Evolutionary conservation across 1,140 invertebrate species (phyloP), one percentile per base, ranked within the genome.

Genomic region (Drosophila pruinosa): DNA sequence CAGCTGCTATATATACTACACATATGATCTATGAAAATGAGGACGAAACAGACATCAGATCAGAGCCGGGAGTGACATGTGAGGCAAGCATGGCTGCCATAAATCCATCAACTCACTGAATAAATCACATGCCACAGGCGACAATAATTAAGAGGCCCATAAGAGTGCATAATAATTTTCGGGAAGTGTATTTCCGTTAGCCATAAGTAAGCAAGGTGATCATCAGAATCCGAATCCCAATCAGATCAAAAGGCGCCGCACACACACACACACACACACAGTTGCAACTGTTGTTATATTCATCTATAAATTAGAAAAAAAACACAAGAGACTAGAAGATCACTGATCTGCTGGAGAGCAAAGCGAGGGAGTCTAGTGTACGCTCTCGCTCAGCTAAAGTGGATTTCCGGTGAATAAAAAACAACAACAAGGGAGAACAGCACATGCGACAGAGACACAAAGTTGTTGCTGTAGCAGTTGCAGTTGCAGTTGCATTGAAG

Each of bases 391-490:
- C 26, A 53, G 50, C 61, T 78, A 79, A 89, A 89, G 83, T 89
- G 83, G 82, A 88, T 89, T 89, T 89, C 83, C 83, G 83, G 83
- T 89, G 78, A 86, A 86, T 79, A 76, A 73, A 86, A 71, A 75
- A 78, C 75, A 15, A 31, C 22, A 50, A 31, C 43, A 45, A 45
- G 21, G 12, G 45, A 28, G 22, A 48, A 17, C 14, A 31, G 28
- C 45, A 48, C 22, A 28, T 28, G 43, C 43, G 67, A 64, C 63
- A 65, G 81, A 75, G 82, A 72, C 74, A 78, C 65, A 57, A 63
- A 71, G 47, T 56, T 74, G 58, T 48, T 41, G 43, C 36, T 17
- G 45, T 26, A 24, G 54, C 34, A 36, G 34, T 36, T 38, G 24
- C 45, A 75, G 68, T 81, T 76, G 63, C 57, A 39, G 52, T 76